phyloP scores from a whole-genome alignment of 2,113 vertebrate species.

The Aphyosemion australe region DNA sequence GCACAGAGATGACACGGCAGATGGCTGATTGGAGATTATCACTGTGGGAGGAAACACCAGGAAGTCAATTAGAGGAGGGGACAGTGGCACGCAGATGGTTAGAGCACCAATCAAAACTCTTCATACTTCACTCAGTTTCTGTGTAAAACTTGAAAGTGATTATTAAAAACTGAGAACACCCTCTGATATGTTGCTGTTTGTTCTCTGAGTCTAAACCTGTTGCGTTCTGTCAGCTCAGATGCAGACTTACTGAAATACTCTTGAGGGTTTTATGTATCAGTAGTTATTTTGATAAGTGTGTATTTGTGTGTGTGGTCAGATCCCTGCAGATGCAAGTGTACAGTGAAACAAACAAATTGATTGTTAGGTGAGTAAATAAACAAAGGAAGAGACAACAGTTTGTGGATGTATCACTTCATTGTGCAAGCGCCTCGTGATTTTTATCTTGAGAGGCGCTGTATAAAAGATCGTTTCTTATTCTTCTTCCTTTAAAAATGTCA shows the following conservation, averaged over 20 bases:
- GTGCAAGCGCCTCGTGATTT: too few species aligned
- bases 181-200: too few species aligned
- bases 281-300: constrained; percentile 35
- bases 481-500: too few species aligned
- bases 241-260: constrained; percentile 28
- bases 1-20: constrained; percentile 74
- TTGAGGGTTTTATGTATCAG: constrained; percentile 29
- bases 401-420: too few species aligned
- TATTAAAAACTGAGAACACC: background rate
- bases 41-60: constrained; percentile 79
- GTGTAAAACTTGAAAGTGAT: constrained; percentile 5
- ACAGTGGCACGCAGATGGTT: constrained; percentile 59
- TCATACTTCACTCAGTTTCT: constrained; percentile 9
- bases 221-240: background rate
- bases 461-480: too few species aligned
- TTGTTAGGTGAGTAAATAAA: background rate
- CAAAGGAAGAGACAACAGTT: too few species aligned
- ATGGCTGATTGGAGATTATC: constrained; percentile 88
- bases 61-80: constrained; percentile 74
- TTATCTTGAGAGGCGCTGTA: too few species aligned
- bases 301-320: background rate
- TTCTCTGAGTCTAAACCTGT: background rate
- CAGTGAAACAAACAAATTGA: background rate
- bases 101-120: constrained; percentile 45
- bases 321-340: background rate